phyloP scores from a whole-genome alignment of 2,113 vertebrate species.

The Tetraodon nigroviridis region DNA sequence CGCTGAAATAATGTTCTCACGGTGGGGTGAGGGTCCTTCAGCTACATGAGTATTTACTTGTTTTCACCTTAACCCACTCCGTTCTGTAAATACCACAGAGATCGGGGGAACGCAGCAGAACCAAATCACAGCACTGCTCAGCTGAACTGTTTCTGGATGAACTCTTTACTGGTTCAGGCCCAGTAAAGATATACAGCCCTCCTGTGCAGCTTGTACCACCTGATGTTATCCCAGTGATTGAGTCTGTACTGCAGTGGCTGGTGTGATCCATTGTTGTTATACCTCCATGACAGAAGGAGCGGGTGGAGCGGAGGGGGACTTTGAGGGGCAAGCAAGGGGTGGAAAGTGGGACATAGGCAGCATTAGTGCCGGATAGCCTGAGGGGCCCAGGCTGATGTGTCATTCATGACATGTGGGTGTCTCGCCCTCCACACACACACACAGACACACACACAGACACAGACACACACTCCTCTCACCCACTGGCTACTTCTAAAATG shows the following conservation, averaged over 20 bases:
- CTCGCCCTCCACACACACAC: conserved; percentile 70
- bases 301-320: conserved; percentile 50
- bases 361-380: conserved; percentile 67
- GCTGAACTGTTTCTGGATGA: conserved; percentile 42
- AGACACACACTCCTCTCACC: conserved; percentile 72
- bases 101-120: conserved; percentile 23
- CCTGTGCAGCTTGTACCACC: conserved; percentile 40
- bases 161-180: conserved; percentile 34
- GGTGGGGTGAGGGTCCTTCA: conserved; percentile 39
- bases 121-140: conserved; percentile 24
- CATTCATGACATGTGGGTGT: conserved; percentile 73
- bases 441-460: conserved; percentile 56
- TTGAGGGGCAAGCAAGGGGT: conserved; percentile 65
- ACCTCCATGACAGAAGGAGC: conserved; percentile 57
- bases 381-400: conserved; percentile 69
- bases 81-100: conserved; percentile 37
- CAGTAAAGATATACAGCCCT: conserved; percentile 26
- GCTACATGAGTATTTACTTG: conserved; percentile 52
- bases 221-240: conserved; percentile 54
- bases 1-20: conserved; percentile 51
- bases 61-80: conserved; percentile 46
- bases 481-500: conserved; percentile 82
- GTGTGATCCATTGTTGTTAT: conserved; percentile 64
- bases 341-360: conserved; percentile 73
- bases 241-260: conserved; percentile 37